A percentile compares a stretch with the other conserved stretches of the same genome.
phyloP scores from a whole-genome alignment of 1,140 invertebrate genomes.

The Zaprionus inermis region DNA sequence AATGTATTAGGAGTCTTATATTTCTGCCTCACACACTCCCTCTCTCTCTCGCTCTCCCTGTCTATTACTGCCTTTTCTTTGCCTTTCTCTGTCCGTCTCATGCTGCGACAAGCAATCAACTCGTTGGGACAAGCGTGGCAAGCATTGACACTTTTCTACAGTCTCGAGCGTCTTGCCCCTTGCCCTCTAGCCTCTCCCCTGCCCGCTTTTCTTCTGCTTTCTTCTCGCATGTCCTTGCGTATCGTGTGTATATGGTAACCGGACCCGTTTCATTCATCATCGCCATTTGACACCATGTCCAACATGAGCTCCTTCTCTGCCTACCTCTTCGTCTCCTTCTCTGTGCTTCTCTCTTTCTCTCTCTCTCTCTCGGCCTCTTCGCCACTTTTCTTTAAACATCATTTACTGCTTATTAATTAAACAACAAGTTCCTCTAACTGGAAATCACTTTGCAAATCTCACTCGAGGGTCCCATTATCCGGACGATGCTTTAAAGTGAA shows the following conservation, averaged over 20 bases:
- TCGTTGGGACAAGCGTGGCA: conserved; percentile 29
- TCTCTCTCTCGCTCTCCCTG: neutral
- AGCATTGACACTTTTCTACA: conserved; percentile 13
- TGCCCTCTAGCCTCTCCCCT: neutral
- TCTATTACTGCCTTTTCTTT: neutral
- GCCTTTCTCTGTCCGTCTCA: conserved; percentile 1
- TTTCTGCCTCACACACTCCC: neutral
- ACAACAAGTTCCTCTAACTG: neutral
- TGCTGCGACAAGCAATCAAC: conserved; percentile 39
- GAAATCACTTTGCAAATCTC: conserved; percentile 55
- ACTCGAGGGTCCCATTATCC: conserved; percentile 56
- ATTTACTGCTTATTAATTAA: conserved; percentile 1
- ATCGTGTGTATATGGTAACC: neutral
- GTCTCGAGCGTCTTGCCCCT: neutral
- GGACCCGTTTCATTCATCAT: conserved; percentile 46
- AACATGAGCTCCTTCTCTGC: neutral
- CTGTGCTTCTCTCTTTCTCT: neutral
- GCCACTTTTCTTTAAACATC: neutral
- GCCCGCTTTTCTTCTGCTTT: neutral
- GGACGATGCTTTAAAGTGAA: conserved; percentile 3
- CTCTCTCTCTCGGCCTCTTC: neutral
- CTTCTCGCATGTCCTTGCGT: conserved; percentile 25
- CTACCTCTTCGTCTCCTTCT: no score
- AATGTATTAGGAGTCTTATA: conserved; percentile 33
- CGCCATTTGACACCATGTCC: conserved; percentile 26